Evolutionary conservation across 1,140 invertebrate species (phyloP), one percentile per base, ranked within the genome.

Genomic region (Dreissena rostriformis): DNA sequence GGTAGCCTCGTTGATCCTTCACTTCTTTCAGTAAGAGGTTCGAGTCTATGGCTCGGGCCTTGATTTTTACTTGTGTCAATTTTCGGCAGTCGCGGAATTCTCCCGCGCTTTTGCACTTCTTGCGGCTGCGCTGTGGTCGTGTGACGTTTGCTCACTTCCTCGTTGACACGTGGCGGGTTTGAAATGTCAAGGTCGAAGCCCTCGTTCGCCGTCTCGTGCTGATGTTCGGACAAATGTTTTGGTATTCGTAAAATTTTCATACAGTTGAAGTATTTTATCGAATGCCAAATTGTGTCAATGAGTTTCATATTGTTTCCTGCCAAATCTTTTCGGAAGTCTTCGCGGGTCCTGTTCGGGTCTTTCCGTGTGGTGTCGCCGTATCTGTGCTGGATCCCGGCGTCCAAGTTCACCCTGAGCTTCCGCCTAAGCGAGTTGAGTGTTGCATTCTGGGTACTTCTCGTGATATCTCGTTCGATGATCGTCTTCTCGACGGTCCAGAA

Each of bases 231-330:
- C 15, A 73, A 65, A 57, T 67, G 74, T 70, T 84, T 84, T 1
- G 82, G 82, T 49, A 66, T 65, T 26, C 55, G 51, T 19, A 84
- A 22, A 11, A 84, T 84, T 51, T 78, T 84, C n/a, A 84, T 68
- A 39, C 82, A 77, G 49, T 84, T 57, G 57, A 84, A 84, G 22
- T 77, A 77, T 75, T 84, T 84, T 0, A 84, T 72, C n/a, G 82
- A 63, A 17, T 51, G n/a, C 82, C 82, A 84, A 39, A 84, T 71
- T 15, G 74, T 77, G 39, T 84, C 82, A 51, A 84, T 74, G 14
- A 84, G 15, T 72, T 77, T 77, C 15, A 84, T 52, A 78, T 84
- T 84, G 39, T 77, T 78, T 14, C 53, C 65, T 26, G 71, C 74
- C 22, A 84, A 26, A 52, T 84, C 82, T 53, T 65, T 63, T 52